phyloP scores from a whole-genome alignment of 2,888 invertebrate genomes.

The Omphaloscelis lunosa region DNA sequence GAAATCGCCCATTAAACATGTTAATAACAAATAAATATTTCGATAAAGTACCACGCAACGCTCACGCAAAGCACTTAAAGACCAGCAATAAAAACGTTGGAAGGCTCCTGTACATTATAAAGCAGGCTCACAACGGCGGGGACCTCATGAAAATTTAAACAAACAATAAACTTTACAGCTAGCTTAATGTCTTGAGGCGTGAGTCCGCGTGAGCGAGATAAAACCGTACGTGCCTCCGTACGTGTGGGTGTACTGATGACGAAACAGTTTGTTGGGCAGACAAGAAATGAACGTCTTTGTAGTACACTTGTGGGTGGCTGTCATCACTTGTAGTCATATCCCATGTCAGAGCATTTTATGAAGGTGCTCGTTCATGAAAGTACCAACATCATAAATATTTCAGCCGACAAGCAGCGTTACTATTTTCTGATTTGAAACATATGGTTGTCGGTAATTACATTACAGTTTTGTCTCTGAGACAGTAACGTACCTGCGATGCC shows the following conservation, averaged over 20 bases:
- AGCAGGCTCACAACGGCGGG: slow-evolving; percentile 34
- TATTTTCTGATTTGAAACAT: background rate
- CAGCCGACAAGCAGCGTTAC: background rate
- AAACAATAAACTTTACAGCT: slow-evolving; percentile 65
- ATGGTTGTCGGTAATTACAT: background rate
- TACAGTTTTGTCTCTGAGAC: background rate
- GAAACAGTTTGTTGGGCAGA: slow-evolving; percentile 11
- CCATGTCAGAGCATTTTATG: background rate
- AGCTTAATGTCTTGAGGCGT: slow-evolving; percentile 58
- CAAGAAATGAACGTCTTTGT: too few species aligned
- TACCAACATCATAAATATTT: background rate
- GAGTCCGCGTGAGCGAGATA: slow-evolving; percentile 43
- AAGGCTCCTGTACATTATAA: slow-evolving; percentile 52
- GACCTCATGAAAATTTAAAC: slow-evolving; percentile 67
- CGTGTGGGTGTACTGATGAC: slow-evolving; percentile 27
- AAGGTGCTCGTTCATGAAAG: background rate
- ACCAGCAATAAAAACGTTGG: slow-evolving; percentile 42
- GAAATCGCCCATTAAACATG: slow-evolving; percentile 6
- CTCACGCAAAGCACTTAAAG: slow-evolving; percentile 45
- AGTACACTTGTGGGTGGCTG: too few species aligned
- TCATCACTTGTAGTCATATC: background rate
- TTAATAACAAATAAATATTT: slow-evolving; percentile 37
- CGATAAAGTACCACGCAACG: slow-evolving; percentile 39
- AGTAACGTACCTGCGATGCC: background rate
- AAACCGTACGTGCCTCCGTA: slow-evolving; percentile 47